A percentile compares a stretch with the other conserved stretches of the same genome.
Conservation (phyloP, 2,113 vertebrate species). For the Egretta garzetta region DNA sequence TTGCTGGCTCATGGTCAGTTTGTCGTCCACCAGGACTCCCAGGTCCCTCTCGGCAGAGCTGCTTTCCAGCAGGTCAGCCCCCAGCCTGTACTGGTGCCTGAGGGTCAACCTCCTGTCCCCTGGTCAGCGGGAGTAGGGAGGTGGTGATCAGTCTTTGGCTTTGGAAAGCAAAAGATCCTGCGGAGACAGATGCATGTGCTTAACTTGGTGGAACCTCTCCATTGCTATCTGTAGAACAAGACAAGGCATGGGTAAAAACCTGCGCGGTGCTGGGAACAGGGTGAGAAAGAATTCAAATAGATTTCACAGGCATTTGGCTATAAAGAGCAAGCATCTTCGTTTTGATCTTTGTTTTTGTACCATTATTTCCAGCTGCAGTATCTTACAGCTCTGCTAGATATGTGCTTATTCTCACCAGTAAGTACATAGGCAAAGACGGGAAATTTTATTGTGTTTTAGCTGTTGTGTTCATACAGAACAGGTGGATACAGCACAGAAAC, state of each 20-base stretch:
- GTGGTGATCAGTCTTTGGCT: neutral
- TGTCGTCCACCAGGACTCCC: too few relatives aligned
- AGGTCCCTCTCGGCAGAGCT: too few relatives aligned
- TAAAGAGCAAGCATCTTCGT: neutral
- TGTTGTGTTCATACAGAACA: neutral
- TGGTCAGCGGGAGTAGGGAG: neutral
- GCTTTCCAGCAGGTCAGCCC: too few relatives aligned
- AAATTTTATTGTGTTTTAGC: neutral
- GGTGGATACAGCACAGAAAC: neutral
- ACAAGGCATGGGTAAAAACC: neutral
- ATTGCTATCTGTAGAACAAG: neutral
- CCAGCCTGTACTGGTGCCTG: too few relatives aligned
- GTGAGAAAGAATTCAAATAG: neutral
- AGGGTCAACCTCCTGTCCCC: too few relatives aligned
- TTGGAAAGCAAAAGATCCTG: neutral
- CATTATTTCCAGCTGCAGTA: neutral
- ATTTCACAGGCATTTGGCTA: neutral
- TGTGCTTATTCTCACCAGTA: neutral
- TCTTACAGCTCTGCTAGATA: neutral
- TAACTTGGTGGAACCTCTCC: neutral
- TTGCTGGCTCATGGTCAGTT: too few relatives aligned
- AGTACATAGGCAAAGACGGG: neutral
- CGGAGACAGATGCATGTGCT: neutral
- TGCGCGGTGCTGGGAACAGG: accelerated
- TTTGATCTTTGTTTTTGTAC: neutral